Percentiles rank a stretch among this genome's conserved stretches.
phyloP scores from a whole-genome alignment of 2,888 invertebrate species.

The Epsilonema sp. region DNA sequence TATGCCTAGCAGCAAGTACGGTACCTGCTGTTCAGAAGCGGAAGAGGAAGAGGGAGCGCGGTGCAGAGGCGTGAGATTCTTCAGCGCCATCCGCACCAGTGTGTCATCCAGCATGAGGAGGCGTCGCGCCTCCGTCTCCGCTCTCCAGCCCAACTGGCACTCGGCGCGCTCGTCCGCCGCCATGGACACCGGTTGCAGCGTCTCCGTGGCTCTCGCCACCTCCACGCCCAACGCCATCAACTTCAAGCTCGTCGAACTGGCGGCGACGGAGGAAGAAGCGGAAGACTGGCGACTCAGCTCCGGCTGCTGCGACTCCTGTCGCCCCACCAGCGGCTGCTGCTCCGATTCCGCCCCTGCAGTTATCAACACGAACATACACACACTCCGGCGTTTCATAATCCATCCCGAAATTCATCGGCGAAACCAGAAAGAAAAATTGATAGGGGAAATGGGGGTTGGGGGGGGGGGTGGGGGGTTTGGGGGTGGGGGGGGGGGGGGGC shows the following conservation, averaged over 20 bases:
- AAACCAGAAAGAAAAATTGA: too few species aligned
- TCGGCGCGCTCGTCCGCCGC: constrained; percentile 6
- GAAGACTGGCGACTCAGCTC: not conserved
- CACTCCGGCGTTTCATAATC: too few species aligned
- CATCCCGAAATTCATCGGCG: too few species aligned
- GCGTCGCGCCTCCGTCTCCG: not conserved
- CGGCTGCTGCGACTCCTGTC: not conserved
- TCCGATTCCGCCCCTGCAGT: not conserved
- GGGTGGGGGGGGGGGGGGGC: too few species aligned
- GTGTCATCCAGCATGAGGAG: not conserved
- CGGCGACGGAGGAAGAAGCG: not conserved
- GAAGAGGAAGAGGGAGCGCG: too few species aligned
- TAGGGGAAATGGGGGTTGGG: too few species aligned
- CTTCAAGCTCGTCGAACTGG: not conserved
- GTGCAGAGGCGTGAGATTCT: too few species aligned
- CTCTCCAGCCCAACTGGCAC: constrained; percentile 4
- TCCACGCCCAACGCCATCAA: not conserved
- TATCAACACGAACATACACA: too few species aligned
- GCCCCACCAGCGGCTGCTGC: not conserved
- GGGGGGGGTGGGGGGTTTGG: too few species aligned
- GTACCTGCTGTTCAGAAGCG: too few species aligned
- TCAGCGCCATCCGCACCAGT: not conserved
- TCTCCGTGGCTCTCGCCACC: not conserved
- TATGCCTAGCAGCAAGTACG: too few species aligned
- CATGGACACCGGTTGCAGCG: constrained; percentile 1